These are phyloP conservation scores for Trachelus tabidus DNA, from an alignment of 2,888 invertebrate species.

Conservation along the genomic window DNA sequence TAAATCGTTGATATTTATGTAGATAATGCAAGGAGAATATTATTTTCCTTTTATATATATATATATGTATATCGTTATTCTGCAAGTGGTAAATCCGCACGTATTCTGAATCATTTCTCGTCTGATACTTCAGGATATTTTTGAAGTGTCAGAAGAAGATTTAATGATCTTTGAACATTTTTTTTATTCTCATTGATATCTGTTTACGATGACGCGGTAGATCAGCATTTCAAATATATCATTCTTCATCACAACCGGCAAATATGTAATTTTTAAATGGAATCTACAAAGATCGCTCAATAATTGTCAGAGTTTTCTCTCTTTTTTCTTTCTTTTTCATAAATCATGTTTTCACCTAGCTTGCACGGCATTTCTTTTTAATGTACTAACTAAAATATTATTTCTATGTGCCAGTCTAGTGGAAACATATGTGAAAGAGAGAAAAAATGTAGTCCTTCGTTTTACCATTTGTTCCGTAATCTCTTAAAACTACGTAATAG, in stretches of 20 bases:
- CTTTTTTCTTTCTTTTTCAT: background rate
- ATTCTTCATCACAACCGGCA: background rate
- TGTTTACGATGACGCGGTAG: background rate
- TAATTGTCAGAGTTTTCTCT: background rate
- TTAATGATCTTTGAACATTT: background rate
- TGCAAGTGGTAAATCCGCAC: background rate
- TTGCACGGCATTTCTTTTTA: background rate
- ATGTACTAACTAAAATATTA: background rate
- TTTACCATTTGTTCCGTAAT: conserved; percentile 11
- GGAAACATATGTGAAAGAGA: background rate
- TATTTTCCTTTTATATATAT: conserved; percentile 13
- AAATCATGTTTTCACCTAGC: background rate
- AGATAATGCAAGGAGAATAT: conserved; percentile 12
- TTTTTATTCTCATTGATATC: no score
- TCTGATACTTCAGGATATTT: background rate
- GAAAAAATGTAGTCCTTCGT: conserved; percentile 3
- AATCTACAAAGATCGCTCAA: background rate
- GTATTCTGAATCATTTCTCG: background rate
- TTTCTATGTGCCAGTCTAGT: background rate
- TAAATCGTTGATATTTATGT: conserved; percentile 22
- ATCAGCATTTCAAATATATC: background rate
- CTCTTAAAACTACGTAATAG: background rate
- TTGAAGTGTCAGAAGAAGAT: background rate
- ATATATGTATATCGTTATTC: conserved; percentile 7
- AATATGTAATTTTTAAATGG: background rate